A percentile compares a stretch with the other conserved stretches of the same genome.
Evolutionary conservation across 2,888 invertebrate species (phyloP).

Genomic region (Cremastinae sp.): DNA sequence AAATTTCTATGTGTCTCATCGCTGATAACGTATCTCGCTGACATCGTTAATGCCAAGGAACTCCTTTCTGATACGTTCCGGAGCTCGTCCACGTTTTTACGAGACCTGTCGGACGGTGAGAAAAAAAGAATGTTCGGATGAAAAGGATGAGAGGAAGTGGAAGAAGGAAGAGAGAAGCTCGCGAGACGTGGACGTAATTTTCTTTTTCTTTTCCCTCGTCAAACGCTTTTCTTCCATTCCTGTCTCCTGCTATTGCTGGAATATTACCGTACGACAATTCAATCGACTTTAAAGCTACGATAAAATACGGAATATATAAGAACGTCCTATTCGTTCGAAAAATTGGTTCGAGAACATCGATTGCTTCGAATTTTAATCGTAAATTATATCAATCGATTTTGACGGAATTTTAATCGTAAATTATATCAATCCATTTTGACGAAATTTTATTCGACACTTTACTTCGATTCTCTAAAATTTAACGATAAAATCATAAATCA

Average conservation of each 20-base stretch:
- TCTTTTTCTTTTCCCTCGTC: slow-evolving; percentile 5
- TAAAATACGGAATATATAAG: slow-evolving; percentile 10
- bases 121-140: background rate
- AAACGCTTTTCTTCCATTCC: slow-evolving; percentile 10
- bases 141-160: background rate
- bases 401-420: background rate
- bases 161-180: background rate
- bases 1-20: slow-evolving; percentile 35
- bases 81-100: slow-evolving; percentile 41
- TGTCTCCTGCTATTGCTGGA: slow-evolving; percentile 22
- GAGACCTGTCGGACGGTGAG: slow-evolving; percentile 14
- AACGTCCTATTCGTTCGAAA: background rate
- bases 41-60: slow-evolving; percentile 27
- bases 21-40: slow-evolving; percentile 41
- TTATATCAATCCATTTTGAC: no score
- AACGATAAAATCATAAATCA: no score
- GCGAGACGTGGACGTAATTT: slow-evolving; percentile 15
- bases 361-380: no score
- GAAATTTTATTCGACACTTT: slow-evolving; percentile 5
- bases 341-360: no score
- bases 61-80: slow-evolving; percentile 34
- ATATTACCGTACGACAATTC: slow-evolving; percentile 17
- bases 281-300: slow-evolving; percentile 15
- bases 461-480: no score
- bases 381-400: background rate